Percentiles rank a stretch among this genome's conserved stretches.
phyloP scores from a whole-genome alignment of 1,140 invertebrate genomes.

The Lamellibrachia luymesi region DNA sequence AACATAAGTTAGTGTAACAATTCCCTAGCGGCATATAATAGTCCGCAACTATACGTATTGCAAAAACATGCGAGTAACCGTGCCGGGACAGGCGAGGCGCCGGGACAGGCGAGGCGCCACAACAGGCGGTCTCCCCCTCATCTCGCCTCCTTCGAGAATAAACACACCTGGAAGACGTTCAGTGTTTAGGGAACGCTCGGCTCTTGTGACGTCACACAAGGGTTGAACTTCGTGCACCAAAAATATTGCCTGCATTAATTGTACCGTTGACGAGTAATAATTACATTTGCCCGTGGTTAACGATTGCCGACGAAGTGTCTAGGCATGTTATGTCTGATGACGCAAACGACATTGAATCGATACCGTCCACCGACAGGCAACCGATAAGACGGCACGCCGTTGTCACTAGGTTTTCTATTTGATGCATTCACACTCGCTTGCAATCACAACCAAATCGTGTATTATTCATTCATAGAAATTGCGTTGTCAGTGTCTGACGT shows the following conservation, averaged over 20 bases:
- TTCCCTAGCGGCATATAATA: background rate
- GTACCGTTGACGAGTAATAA: background rate
- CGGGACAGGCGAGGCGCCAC: background rate
- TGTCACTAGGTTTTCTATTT: background rate
- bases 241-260: background rate
- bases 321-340: background rate
- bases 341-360: background rate
- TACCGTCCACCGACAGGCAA: background rate
- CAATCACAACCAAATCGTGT: conserved; percentile 4
- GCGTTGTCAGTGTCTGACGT: background rate
- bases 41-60: background rate
- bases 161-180: background rate
- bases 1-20: background rate
- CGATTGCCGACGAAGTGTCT: background rate
- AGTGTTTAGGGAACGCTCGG: background rate
- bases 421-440: background rate
- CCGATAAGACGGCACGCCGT: background rate
- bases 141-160: background rate
- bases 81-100: background rate
- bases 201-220: background rate
- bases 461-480: background rate
- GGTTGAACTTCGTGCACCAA: background rate
- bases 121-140: background rate
- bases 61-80: background rate
- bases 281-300: background rate